Base-by-base conservation (phyloP, 2,113 vertebrate species). In the Notarius lentiginosus region DNA sequence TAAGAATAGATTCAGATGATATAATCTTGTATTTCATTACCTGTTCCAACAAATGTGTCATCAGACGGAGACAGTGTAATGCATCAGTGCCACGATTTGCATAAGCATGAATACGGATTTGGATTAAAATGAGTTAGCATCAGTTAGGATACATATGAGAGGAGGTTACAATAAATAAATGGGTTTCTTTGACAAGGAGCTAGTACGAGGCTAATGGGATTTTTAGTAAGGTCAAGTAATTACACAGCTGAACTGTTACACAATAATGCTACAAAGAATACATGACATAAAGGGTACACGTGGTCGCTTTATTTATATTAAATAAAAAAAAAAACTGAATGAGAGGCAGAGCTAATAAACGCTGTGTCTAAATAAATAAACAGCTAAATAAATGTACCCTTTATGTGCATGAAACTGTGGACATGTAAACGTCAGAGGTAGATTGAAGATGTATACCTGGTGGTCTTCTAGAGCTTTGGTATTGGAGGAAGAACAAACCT, bases 391-490 rank as follows among this genome's bases (percentile, higher is more conserved):
- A 63, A 88, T 92, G 93, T 93, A 94, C 95, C 94, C 91, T 95
- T 95, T 94, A 94, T 34, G 90, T 93, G 90, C 90, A 75, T 87
- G 93, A 91, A 65, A 90, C 79, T 86, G 76, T 53, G 75, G 18
- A 61, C 20, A 68, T 73, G 65, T 72, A 53, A 66, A 85, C n/a
- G 12, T 82, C 82, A 89, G 83, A 88, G 87, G 79, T 90, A 90
- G 63, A 91, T 60, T 89, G 80, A 92, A 83, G 87, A 90, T 93
- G 89, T 93, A 92, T 95, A 95, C 95, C 95, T 95, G 93, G 66
- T 88, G 73, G 88, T 95, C 94, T 94, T 92, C 93, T 92, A 94
- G 85, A 92, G 90, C 91, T 94, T 94, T 94, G 91, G 91, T 92
- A 88, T 92, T 79, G 88, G 90, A 86, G 87, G 85, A 81, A 91